These are phyloP conservation scores for Cacatua alba DNA, from an alignment of 2,113 vertebrate species.

Conservation along the genomic window DNA sequence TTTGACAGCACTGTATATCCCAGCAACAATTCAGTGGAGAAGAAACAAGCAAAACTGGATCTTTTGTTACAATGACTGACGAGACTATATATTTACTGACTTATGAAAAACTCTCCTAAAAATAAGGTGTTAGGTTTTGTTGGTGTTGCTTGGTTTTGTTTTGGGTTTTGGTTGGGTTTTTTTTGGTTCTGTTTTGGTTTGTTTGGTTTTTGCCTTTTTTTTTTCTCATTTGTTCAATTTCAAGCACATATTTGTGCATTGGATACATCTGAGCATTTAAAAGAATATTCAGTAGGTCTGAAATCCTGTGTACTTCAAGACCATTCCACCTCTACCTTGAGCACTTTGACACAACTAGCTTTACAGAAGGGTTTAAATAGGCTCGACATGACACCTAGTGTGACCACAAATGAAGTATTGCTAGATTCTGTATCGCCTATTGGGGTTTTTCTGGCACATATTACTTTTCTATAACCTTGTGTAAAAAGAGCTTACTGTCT, in stretches of 20 bases:
- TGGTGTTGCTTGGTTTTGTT: no score
- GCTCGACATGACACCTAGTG: not conserved
- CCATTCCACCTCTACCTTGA: not conserved
- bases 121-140: not conserved
- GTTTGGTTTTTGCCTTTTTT: not conserved
- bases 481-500: not conserved
- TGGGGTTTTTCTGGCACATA: not conserved
- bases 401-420: not conserved
- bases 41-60: not conserved
- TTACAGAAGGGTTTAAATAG: not conserved
- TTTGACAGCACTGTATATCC: not conserved
- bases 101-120: not conserved
- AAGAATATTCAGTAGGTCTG: not conserved
- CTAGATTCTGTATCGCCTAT: rapidly evolving
- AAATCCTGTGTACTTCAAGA: not conserved
- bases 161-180: no score
- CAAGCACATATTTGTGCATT: not conserved
- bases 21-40: not conserved
- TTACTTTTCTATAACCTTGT: not conserved
- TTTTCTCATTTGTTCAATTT: not conserved
- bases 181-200: not conserved
- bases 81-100: not conserved
- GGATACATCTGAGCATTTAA: not conserved
- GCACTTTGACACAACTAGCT: not conserved
- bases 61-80: not conserved